These are phyloP conservation scores for Idris sp. DNA, from an alignment of 1,140 invertebrate genomes.

Conservation along the genomic window DNA sequence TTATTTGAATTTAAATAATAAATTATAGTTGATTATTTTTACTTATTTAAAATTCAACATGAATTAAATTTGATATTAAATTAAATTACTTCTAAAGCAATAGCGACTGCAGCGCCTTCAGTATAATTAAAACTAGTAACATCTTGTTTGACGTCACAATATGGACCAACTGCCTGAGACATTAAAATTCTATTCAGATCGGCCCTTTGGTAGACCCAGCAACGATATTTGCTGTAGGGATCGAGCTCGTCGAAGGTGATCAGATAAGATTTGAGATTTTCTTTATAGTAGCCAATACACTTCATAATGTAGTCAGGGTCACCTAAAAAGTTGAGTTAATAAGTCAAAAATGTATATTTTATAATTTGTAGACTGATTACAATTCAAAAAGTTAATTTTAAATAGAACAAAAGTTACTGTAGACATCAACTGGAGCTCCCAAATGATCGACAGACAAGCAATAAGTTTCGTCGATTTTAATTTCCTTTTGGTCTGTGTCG, in stretches of 20 bases:
- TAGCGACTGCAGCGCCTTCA: slow-evolving; percentile 92
- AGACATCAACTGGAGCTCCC: slow-evolving; percentile 94
- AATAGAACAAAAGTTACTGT: slow-evolving; percentile 80
- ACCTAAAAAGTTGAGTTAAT: slow-evolving; percentile 76
- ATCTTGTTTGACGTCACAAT: slow-evolving; percentile 93
- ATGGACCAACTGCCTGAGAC: slow-evolving; percentile 94
- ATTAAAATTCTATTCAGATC: slow-evolving; percentile 94
- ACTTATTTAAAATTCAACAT: too few relatives aligned
- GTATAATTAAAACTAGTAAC: slow-evolving; percentile 92
- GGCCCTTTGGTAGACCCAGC: slow-evolving; percentile 98
- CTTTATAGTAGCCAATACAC: slow-evolving; percentile 98
- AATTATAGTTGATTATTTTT: too few relatives aligned
- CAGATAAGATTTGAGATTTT: slow-evolving; percentile 97
- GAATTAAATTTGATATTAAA: background rate
- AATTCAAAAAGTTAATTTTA: slow-evolving; percentile 14
- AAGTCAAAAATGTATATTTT: slow-evolving; percentile 43
- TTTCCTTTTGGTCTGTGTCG: slow-evolving; percentile 94
- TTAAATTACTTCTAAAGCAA: slow-evolving; percentile 84
- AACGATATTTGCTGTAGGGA: slow-evolving; percentile 96
- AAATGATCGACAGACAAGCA: slow-evolving; percentile 97
- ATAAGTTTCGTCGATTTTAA: slow-evolving; percentile 95
- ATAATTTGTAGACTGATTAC: background rate
- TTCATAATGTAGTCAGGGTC: slow-evolving; percentile 98
- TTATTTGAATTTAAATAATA: too few relatives aligned
- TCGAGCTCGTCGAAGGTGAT: slow-evolving; percentile 98